Evolutionary conservation across 2,797 vertebrate genomes (phyloP).

Genomic region (Danio tinwini): DNA sequence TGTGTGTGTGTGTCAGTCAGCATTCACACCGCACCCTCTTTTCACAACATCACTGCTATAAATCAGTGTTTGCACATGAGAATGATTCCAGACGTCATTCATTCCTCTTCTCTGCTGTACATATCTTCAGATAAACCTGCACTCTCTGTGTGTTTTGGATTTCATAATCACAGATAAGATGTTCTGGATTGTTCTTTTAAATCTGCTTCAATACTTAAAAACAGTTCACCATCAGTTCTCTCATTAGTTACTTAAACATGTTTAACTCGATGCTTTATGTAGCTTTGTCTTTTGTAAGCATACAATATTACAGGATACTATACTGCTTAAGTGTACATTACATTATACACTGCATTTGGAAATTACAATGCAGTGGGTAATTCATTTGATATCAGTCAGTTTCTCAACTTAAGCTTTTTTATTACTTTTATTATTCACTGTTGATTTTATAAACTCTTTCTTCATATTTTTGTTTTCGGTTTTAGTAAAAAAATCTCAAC

Average conservation of each 20-base stretch:
- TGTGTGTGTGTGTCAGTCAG: background rate
- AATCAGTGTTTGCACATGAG: background rate
- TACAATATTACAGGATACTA: background rate
- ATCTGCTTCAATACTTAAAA: background rate
- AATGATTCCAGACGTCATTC: background rate
- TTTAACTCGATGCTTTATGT: background rate
- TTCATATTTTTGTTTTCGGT: background rate
- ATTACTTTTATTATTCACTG: background rate
- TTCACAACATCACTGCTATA: background rate
- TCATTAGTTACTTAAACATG: background rate
- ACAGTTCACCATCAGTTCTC: background rate
- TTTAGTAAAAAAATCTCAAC: background rate
- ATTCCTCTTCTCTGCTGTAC: background rate
- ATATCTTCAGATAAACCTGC: conserved; percentile 4
- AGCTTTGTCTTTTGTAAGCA: background rate
- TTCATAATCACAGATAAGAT: background rate
- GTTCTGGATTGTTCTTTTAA: background rate
- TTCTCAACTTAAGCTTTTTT: background rate
- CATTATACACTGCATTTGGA: background rate
- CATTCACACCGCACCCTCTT: background rate
- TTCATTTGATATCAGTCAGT: background rate
- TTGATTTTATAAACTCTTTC: background rate
- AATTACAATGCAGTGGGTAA: background rate
- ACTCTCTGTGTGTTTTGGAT: background rate
- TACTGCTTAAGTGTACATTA: too few species aligned